Base-by-base conservation (phyloP, 2,113 vertebrate species). In the Salvelinus namaycush region DNA sequence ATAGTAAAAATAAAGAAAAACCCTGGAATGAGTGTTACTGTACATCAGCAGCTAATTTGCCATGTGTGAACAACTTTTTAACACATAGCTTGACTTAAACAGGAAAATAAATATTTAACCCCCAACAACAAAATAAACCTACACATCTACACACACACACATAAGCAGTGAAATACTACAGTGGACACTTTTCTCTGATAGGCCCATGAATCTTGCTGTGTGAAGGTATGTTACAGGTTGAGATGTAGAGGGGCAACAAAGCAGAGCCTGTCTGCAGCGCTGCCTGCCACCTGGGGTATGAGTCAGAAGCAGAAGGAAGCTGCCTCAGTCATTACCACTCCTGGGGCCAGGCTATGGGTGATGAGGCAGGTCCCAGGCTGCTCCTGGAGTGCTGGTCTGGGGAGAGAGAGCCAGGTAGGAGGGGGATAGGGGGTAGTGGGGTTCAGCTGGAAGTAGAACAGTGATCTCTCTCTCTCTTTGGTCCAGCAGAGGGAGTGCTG, bases 21-120 rank as follows among this genome's bases (percentile, higher is more conserved):
- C 31, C 31, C 31, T 31, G 5, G 31, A 31, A 31, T 31, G 31
- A 31, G 31, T 31, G 31, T 31, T 31, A 31, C 31, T 31, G 31
- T 60, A 87, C 78, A 75, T 80, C 76, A 72, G 72, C 70, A 71
- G 66, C 65, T 83, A 83, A 88, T 83, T 77, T 87, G 79, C 78
- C 67, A 79, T 75, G 49, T 51, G 49, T 51, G 49, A 51, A 51
- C 49, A 16, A 5, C 49, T 54, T 49, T 49, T 2, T 54, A 54
- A 54, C 0, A 13, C 49, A 54, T 13, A 54, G 49, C 49, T 54
- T 54, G 14, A 54, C 14, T 54, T 44, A 44, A 44, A 44, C 39
- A 44, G 14, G 49, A 54, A 16, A 54, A 51, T 14, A 13, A 51
- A 54, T 16, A 54, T 16, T 54, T 54, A 54, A 54, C 49, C 14